Conservation (phyloP, 92 coral and sea anemone genomes). For the Muricea muricata region DNA sequence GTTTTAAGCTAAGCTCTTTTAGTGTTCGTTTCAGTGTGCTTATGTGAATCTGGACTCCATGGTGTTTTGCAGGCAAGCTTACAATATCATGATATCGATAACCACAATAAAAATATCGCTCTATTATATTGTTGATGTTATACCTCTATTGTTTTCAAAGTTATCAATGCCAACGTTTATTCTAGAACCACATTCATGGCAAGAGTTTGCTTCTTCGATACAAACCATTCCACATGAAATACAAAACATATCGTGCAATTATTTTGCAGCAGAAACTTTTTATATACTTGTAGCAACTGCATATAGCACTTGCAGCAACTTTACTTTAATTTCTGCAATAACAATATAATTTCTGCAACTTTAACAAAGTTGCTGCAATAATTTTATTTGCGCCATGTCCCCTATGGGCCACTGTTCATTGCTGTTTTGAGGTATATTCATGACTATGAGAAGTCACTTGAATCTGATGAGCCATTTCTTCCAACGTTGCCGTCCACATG, state of each 20-base stretch:
- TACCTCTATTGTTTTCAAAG: not conserved
- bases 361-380: too few relatives aligned
- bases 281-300: not conserved
- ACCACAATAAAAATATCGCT: constrained; percentile 49
- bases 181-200: constrained; percentile 41
- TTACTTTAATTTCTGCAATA: too few relatives aligned
- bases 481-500: too few relatives aligned
- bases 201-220: constrained; percentile 44
- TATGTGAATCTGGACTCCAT: constrained; percentile 53
- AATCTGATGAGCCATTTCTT: too few relatives aligned
- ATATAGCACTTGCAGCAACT: not conserved
- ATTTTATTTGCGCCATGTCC: not conserved
- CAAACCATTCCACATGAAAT: constrained; percentile 34
- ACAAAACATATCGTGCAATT: constrained; percentile 44
- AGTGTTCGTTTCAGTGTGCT: constrained; percentile 56
- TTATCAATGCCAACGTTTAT: not conserved
- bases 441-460: too few relatives aligned
- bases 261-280: not conserved
- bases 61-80: constrained; percentile 49
- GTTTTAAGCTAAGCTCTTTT: constrained; percentile 42
- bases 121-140: constrained; percentile 9
- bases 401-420: constrained; percentile 14
- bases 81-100: constrained; percentile 55
- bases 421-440: too few relatives aligned
- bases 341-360: too few relatives aligned